Percentiles rank a stretch among this genome's conserved stretches.
These are phyloP conservation scores for Patagioenas fasciata DNA, from an alignment of 2,113 vertebrate species.

Conservation along the genomic window DNA sequence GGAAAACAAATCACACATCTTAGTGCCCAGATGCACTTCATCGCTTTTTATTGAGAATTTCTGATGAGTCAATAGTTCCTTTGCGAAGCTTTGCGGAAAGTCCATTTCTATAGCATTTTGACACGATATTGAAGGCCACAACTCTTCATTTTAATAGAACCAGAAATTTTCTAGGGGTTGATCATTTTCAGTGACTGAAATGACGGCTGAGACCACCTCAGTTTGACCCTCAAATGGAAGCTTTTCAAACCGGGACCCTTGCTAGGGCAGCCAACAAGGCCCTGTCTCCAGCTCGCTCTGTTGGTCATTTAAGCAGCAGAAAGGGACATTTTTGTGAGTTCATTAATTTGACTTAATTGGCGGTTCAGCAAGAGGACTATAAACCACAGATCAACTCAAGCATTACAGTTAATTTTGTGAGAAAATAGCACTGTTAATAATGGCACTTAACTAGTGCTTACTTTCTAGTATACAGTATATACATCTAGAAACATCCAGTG, in stretches of 20 bases:
- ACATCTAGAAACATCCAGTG: conserved; percentile 71
- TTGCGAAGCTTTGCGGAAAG: background rate
- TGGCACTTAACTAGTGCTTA: conserved; percentile 58
- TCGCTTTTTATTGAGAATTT: conserved; percentile 18
- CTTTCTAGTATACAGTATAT: conserved; percentile 73
- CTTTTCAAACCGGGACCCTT: background rate
- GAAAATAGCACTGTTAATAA: conserved; percentile 78
- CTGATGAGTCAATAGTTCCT: background rate
- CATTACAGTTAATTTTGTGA: conserved; percentile 74
- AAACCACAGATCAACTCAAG: conserved; percentile 64
- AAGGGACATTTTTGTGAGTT: conserved; percentile 57
- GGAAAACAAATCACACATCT: background rate
- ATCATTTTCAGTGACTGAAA: background rate
- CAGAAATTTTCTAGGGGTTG: background rate
- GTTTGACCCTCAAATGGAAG: background rate
- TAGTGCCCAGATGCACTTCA: background rate
- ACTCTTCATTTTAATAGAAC: background rate
- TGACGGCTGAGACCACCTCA: background rate
- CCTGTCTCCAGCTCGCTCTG: background rate
- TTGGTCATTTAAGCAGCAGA: background rate
- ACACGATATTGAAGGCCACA: background rate
- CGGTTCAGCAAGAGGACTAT: conserved; percentile 35
- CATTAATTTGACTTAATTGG: conserved; percentile 74
- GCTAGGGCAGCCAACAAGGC: background rate
- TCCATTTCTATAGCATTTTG: background rate